Evolutionary conservation across 2,797 vertebrate genomes (phyloP).

Genomic region (Coracias cyanogaster): DNA sequence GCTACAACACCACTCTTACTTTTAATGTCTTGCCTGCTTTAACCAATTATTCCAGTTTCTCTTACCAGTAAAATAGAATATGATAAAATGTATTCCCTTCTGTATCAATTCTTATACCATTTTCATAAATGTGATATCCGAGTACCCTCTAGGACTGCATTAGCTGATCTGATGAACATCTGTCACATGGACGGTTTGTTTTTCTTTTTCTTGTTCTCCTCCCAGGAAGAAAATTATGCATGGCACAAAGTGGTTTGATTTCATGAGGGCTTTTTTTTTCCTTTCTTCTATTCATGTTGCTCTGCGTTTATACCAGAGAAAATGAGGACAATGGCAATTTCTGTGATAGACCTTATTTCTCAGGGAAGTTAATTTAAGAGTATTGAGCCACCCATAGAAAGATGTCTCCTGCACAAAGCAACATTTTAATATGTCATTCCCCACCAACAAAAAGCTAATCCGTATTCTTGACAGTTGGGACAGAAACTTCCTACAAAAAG

Average conservation of each 20-base stretch:
- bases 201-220: not conserved
- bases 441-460: not conserved
- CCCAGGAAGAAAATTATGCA: not conserved
- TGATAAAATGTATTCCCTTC: conserved; percentile 14
- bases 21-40: conserved; percentile 9
- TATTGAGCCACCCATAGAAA: not conserved
- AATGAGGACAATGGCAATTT: not conserved
- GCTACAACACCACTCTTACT: not conserved
- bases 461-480: conserved; percentile 20
- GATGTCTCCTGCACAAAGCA: not conserved
- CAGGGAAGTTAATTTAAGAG: conserved; percentile 22
- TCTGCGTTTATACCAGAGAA: not conserved
- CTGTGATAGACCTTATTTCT: conserved; percentile 19
- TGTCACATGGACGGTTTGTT: not conserved
- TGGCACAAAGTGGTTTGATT: not conserved
- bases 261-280: fast-evolving
- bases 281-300: not conserved
- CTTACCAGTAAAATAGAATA: conserved; percentile 14
- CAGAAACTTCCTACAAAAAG: conserved; percentile 29
- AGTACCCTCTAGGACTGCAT: not conserved
- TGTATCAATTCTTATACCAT: not conserved
- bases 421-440: not conserved
- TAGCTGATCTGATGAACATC: not conserved
- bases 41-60: conserved; percentile 7
- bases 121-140: not conserved